Evolutionary conservation across 2,888 invertebrate species (phyloP), one percentile per base, ranked within the genome.

Genomic region (Chymomyza caudatula): DNA sequence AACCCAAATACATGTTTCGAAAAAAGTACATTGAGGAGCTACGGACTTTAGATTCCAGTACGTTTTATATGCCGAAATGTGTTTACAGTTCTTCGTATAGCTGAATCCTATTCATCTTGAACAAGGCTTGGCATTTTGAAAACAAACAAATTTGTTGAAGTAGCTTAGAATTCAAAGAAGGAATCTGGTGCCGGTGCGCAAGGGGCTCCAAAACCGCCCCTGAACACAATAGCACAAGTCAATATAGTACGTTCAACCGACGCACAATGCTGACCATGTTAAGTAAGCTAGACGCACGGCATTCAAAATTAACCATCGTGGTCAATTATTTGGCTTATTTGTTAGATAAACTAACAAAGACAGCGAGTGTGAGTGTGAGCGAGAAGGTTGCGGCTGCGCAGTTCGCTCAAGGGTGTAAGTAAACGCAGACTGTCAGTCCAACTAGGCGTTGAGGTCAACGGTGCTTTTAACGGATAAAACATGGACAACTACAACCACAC

Each of bases 241-340:
- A n/a, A n/a, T n/a, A n/a, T n/a, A 60, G 55, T 43, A 51, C 65
- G 55, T 60, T 67, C 60, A 60, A 68, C 67, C 29, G 60, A 22
- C 54, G 53, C 25, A 15, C 13, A 22, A 13, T 11, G 47, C 53
- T 59, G 70, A 15, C 66, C 67, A 60, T 65, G 60, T 37, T 56
- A 53, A 44, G 22, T 20, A 43, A 37, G 51, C 44, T 23, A 65
- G 25, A 47, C 43, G 43, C 17, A 53, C 56, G 64, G 55, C 68
- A 85, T 77, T 83, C 66, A 83, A 83, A 37, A 73, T 77, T 64
- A 69, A 68, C 59, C 79, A 66, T 65, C 60, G 73, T 51, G 58
- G 29, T 71, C 71, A 83, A 85, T 79, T 85, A 74, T 85, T 77
- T 83, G 77, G 86, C 66, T 83, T 79, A 79, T 70, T 83, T 66